A percentile compares a stretch with the other conserved stretches of the same genome.
Evolutionary conservation across 1,140 invertebrate genomes (phyloP).

Genomic region (Ceratosolen fusciceps): DNA sequence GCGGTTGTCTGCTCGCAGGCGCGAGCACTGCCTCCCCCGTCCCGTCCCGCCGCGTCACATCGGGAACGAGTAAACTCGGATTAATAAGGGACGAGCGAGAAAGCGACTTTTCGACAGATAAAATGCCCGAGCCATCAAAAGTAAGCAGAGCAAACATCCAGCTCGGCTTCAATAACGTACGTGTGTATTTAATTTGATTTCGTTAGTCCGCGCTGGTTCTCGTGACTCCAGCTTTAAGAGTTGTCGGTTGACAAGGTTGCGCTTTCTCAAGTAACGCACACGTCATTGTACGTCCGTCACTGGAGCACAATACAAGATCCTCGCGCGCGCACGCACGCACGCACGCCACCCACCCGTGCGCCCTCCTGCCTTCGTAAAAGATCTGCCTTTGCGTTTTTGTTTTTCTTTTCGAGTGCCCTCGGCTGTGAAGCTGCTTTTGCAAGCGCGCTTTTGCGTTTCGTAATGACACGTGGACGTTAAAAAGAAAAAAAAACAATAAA

Average conservation of each 20-base stretch:
- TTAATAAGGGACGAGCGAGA: background rate
- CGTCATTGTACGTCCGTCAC: background rate
- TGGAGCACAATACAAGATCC: background rate
- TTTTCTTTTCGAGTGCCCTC: too few species aligned
- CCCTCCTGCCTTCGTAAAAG: background rate
- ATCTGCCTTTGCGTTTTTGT: too few species aligned
- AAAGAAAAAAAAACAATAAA: background rate
- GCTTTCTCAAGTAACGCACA: background rate
- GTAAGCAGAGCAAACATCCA: too few species aligned
- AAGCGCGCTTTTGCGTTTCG: background rate
- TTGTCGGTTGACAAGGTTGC: background rate
- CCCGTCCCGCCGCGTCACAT: slow-evolving; percentile 21
- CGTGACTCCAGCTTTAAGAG: too few species aligned
- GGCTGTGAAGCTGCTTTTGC: too few species aligned
- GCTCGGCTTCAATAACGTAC: too few species aligned
- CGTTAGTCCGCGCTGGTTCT: too few species aligned
- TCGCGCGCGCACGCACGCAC: too few species aligned
- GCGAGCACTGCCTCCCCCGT: background rate
- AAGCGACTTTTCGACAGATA: background rate
- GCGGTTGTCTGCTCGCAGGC: slow-evolving; percentile 20
- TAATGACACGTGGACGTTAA: background rate
- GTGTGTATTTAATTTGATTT: too few species aligned
- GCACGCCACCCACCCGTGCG: too few species aligned
- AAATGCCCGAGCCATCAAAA: too few species aligned
- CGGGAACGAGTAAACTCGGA: slow-evolving; percentile 16